phyloP scores from a whole-genome alignment of 2,888 invertebrate genomes.

The Philonicus albiceps region DNA sequence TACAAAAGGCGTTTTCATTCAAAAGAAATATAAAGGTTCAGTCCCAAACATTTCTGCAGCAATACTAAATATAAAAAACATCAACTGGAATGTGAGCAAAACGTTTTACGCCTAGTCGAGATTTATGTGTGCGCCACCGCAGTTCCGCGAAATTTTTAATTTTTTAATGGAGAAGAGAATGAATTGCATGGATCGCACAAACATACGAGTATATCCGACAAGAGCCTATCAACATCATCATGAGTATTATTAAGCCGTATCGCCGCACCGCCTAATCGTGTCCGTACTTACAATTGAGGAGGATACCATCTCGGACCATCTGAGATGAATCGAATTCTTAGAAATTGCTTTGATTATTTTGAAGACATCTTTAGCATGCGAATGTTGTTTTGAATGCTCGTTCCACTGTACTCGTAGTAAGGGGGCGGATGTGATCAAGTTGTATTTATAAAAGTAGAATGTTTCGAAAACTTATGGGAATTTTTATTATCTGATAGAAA shows the following conservation, averaged over 20 bases:
- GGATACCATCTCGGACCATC: conserved; percentile 22
- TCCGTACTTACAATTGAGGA: conserved; percentile 6
- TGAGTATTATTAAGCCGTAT: neutral
- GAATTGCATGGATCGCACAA: neutral
- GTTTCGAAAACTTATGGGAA: neutral
- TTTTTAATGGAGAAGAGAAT: neutral
- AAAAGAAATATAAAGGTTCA: neutral
- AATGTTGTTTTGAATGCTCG: neutral
- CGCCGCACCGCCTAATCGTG: neutral
- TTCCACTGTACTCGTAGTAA: neutral
- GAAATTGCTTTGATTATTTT: conserved; percentile 22
- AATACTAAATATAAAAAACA: neutral
- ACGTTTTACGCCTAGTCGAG: neutral
- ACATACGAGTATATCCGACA: neutral
- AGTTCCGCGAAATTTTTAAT: neutral
- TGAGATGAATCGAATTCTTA: conserved; percentile 30
- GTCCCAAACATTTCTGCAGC: neutral
- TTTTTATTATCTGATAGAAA: neutral
- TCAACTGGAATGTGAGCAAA: neutral
- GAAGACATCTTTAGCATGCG: neutral
- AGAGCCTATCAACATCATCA: neutral
- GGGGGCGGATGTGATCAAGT: neutral
- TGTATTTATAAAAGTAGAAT: neutral
- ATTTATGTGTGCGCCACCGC: neutral
- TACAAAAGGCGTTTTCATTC: neutral